Percentiles rank a stretch among this genome's conserved stretches.
phyloP scores from a whole-genome alignment of 2,113 vertebrate species.

The Hoplias malabaricus region DNA sequence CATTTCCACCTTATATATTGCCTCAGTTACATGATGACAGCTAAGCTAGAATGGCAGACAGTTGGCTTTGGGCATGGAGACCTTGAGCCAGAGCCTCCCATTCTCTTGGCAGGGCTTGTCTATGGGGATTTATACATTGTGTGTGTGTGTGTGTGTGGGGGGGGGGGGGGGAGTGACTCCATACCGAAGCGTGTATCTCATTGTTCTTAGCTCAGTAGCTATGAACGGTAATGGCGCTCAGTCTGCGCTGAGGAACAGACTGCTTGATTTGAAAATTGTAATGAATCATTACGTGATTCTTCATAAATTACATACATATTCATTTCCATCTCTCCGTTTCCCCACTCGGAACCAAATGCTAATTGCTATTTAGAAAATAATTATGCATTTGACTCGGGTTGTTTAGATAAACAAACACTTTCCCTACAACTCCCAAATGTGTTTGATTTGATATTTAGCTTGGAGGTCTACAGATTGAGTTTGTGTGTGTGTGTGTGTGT shows the following conservation, averaged over 20 bases:
- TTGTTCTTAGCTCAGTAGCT: background rate
- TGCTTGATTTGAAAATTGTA: background rate
- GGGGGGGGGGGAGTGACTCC: too few relatives aligned
- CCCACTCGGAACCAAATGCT: background rate
- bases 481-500: background rate
- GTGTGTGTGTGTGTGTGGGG: too few relatives aligned
- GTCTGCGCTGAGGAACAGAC: background rate
- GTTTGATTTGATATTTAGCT: slow-evolving; percentile 6
- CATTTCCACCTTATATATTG: too few relatives aligned
- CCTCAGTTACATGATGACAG: too few relatives aligned
- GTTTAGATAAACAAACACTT: slow-evolving; percentile 13
- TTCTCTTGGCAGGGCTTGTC: too few relatives aligned
- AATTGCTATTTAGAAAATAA: slow-evolving; percentile 20
- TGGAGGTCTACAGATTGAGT: too few relatives aligned
- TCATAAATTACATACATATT: background rate
- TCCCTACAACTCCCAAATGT: background rate
- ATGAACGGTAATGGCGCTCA: background rate
- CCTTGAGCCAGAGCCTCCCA: too few relatives aligned
- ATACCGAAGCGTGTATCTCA: background rate
- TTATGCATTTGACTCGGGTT: slow-evolving; percentile 10
- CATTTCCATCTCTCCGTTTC: background rate
- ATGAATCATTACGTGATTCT: slow-evolving; percentile 3
- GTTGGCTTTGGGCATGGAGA: too few relatives aligned
- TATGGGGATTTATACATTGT: background rate
- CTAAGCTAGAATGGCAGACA: too few relatives aligned